phyloP scores from a whole-genome alignment of 2,113 vertebrate species.

The Dunckerocampus dactyliophorus region DNA sequence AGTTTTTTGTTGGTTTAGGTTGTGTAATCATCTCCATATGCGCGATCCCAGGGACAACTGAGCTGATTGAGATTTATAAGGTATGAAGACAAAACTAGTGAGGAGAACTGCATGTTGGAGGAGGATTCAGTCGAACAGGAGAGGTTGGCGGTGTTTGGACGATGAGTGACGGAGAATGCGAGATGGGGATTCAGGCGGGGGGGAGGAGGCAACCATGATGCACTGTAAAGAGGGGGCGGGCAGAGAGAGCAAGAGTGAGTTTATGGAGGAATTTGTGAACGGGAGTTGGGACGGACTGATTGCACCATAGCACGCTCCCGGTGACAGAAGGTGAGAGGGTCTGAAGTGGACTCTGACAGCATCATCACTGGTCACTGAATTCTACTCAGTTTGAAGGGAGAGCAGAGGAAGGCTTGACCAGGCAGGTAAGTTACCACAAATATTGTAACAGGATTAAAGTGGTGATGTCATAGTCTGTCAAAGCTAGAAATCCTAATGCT shows the following conservation, averaged over 20 bases:
- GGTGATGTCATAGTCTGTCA: too few relatives aligned
- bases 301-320: slow-evolving; percentile 22
- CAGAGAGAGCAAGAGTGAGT: slow-evolving; percentile 38
- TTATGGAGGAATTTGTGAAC: slow-evolving; percentile 55
- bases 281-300: slow-evolving; percentile 55
- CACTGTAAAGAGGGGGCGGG: slow-evolving; percentile 38
- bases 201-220: slow-evolving; percentile 49
- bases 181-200: slow-evolving; percentile 37
- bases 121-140: slow-evolving; percentile 2
- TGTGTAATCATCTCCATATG: background rate
- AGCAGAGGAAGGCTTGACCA: background rate
- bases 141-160: background rate
- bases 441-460: too few relatives aligned
- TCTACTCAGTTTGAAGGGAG: slow-evolving; percentile 25
- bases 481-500: too few relatives aligned
- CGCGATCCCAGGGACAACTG: background rate
- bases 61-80: background rate
- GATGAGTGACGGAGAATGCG: slow-evolving; percentile 4
- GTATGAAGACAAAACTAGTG: slow-evolving; percentile 30
- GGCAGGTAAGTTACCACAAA: too few relatives aligned
- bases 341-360: slow-evolving; percentile 25
- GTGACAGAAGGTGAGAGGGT: slow-evolving; percentile 25
- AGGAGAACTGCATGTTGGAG: background rate
- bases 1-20: too few relatives aligned
- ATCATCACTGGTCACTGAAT: slow-evolving; percentile 21